phyloP scores from a whole-genome alignment of 2,113 vertebrate species.

The Rattus rattus region DNA sequence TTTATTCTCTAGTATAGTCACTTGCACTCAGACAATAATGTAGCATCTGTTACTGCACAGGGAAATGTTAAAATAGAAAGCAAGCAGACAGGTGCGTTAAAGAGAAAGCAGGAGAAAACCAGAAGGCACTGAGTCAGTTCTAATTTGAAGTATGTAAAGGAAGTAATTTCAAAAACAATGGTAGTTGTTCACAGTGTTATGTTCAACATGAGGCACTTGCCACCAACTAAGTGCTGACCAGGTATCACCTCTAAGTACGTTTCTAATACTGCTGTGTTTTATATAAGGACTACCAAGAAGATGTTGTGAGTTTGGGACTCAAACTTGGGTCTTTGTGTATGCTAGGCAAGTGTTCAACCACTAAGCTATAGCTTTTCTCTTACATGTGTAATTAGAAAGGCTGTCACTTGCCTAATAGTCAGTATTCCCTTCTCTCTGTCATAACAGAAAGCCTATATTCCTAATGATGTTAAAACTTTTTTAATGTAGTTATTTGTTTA shows the following conservation, averaged over 20 bases:
- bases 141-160: conserved; percentile 66
- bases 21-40: conserved; percentile 97
- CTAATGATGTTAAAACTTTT: neutral
- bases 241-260: neutral
- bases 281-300: neutral
- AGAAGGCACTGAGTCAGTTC: conserved; percentile 61
- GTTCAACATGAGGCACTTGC: neutral
- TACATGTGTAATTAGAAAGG: conserved; percentile 10
- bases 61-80: conserved; percentile 95
- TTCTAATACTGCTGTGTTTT: conserved; percentile 52
- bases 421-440: conserved; percentile 29
- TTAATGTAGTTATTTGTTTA: neutral
- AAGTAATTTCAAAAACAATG: neutral
- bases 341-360: neutral
- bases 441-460: neutral
- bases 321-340: neutral
- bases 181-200: neutral
- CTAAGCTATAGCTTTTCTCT: neutral
- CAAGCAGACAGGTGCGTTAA: conserved; percentile 86
- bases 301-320: neutral
- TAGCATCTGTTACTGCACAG: conserved; percentile 94
- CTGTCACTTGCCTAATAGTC: neutral
- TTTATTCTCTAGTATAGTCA: conserved; percentile 98
- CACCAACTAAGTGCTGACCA: neutral
- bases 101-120: conserved; percentile 64